Evolutionary conservation across 2,888 invertebrate genomes (phyloP), one percentile per base, ranked within the genome.

Genomic region (Lithophane leautieri): DNA sequence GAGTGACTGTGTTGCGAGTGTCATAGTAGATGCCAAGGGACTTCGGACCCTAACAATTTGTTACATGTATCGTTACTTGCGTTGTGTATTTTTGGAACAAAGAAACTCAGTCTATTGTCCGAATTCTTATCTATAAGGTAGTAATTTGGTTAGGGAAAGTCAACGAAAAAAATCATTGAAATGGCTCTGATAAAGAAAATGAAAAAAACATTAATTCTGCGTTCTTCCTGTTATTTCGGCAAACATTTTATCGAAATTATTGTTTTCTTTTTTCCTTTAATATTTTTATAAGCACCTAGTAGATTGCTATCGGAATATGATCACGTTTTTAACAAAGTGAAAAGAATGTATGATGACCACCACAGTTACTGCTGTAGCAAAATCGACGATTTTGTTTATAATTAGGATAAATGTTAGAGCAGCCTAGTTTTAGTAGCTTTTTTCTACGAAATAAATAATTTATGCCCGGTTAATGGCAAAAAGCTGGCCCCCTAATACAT

Each of bases 11-110:
- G 1, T 50, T 0, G 8, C 0, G 8, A 12, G 6, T 70, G 34
- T 52, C 14, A 14, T 67, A 44, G 78, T 85, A 70, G 12, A 40
- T 60, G 85, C 54, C 52, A 84, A 83, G 82, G 82, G 80, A 82
- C 80, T 79, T 69, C 70, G 85, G 81, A 70, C 85, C 84, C 78
- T 75, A 81, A 88, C 88, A 92, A 92, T 94, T 94, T 93, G 93
- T 94, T 89, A 91, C 88, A 88, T 91, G 89, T 94, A 93, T 94
- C 91, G 91, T 89, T 89, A 90, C 90, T 89, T 91, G 90, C 88
- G 82, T 90, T 86, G 66, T 89, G 85, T 89, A 90, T 92, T 91
- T 89, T 88, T 79, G 75, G 87, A 90, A 92, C 92, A 91, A 93
- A 93, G 92, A 92, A 92, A 89, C 88, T 79, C 76, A 70, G 86